Evolutionary conservation across 2,113 vertebrate species (phyloP), one percentile per base, ranked within the genome.

Genomic region (Turnix velox): DNA sequence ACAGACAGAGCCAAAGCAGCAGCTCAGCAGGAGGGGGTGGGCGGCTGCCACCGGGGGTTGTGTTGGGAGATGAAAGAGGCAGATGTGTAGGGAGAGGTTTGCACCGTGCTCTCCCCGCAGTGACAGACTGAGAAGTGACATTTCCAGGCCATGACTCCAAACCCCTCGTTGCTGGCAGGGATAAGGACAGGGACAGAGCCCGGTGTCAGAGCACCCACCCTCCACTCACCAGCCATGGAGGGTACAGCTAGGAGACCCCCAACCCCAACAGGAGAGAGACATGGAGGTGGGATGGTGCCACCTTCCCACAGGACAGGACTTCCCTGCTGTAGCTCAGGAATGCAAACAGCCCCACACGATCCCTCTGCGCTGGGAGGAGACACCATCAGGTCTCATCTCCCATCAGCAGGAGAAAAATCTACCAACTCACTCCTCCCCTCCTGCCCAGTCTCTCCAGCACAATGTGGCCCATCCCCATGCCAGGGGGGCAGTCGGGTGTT

Each of bases 401-500:
- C 48, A 33, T 40, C 39, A 68, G 22, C 27, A 58, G 72, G 8
- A 66, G 20, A 28, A 51, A 46, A 1, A 8, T 22, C 23, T 1
- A 6, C 1, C 12, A 74, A 43, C 58, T 85, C 15, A 3, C 0
- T 39, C 28, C 10, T 23, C n/a, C 15, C 8, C 20, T n/a, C 54
- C 61, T 0, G 1, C 30, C 33, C 20, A 43, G 14, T 0, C 40
- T 45, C 4, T 0, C n/a, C 37, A 8, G 46, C 11, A 27, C 39
- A 92, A 93, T 12, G 83, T 48, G 12, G 80, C 72, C 59, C 22
- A 25, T 23, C 82, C 65, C 8, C 82, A 73, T 66, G 68, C 93
- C 82, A 39, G 49, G 1, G 0, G 51, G 51, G 40, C 65, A 58
- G 54, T 19, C 0, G 48, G 48, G 28, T 51, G 6, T 20, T 20